phyloP scores from a whole-genome alignment of 2,113 vertebrate genomes.

The Panthera tigris region DNA sequence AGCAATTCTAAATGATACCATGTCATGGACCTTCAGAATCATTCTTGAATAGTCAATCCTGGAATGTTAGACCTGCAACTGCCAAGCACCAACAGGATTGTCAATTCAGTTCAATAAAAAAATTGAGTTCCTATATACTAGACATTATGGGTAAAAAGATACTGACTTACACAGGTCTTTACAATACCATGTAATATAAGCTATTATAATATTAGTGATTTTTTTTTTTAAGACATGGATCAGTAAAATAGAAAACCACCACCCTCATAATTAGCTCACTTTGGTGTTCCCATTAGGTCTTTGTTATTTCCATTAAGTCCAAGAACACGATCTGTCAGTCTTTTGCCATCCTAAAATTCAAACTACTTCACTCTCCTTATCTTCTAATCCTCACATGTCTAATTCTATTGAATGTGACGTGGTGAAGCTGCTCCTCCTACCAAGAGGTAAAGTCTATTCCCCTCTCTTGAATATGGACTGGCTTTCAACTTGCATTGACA shows the following conservation, averaged over 20 bases:
- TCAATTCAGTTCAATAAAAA: slow-evolving; percentile 18
- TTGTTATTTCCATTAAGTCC: not conserved
- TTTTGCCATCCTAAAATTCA: not conserved
- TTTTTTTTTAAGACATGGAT: not conserved
- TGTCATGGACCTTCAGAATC: not conserved
- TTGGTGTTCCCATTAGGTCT: not conserved
- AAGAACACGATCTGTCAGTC: not conserved
- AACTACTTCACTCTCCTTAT: not conserved
- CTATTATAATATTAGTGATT: not conserved
- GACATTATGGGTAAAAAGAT: slow-evolving; percentile 6
- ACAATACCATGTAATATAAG: not conserved
- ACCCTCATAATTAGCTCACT: not conserved
- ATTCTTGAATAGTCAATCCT: not conserved
- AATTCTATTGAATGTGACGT: not conserved
- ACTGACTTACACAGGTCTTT: not conserved
- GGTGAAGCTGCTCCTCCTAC: not conserved
- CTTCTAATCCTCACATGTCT: not conserved
- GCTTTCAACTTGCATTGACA: not conserved
- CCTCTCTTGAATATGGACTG: not conserved
- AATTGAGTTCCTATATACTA: not conserved
- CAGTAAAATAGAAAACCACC: not conserved
- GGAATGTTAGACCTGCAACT: not conserved
- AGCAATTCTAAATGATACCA: not conserved
- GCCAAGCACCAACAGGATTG: not conserved
- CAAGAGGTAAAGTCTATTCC: not conserved